Conservation (phyloP, 2,797 vertebrate genomes). For the Malacoctenus gilli region DNA sequence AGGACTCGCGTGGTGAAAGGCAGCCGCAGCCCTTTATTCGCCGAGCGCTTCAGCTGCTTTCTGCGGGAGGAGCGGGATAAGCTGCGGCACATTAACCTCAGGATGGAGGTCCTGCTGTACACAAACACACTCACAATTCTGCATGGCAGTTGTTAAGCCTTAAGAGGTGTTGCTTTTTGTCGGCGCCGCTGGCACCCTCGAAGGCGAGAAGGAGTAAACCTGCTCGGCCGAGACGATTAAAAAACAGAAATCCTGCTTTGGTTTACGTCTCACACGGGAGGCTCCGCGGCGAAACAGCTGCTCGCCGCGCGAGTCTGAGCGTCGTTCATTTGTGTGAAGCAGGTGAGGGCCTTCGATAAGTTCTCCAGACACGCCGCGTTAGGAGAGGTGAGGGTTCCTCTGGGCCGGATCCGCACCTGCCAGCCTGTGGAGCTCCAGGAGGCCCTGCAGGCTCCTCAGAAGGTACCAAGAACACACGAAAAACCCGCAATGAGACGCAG, state of each 20-base stretch:
- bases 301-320: too few relatives aligned
- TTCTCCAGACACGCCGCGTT: slow-evolving; percentile 80
- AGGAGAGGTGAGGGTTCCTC: slow-evolving; percentile 76
- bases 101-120: slow-evolving; percentile 73
- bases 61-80: slow-evolving; percentile 59
- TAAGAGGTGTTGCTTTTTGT: too few relatives aligned
- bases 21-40: slow-evolving; percentile 75
- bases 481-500: too few relatives aligned
- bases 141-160: too few relatives aligned
- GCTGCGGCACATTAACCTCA: slow-evolving; percentile 68
- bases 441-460: slow-evolving; percentile 75
- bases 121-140: background rate
- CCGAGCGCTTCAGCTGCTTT: slow-evolving; percentile 78
- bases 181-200: too few relatives aligned
- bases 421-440: slow-evolving; percentile 76
- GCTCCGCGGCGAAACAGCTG: too few relatives aligned
- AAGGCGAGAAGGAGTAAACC: too few relatives aligned
- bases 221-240: too few relatives aligned
- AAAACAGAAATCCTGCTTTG: background rate
- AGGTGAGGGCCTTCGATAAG: slow-evolving; percentile 84
- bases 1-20: slow-evolving; percentile 76
- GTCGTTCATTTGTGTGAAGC: slow-evolving; percentile 28
- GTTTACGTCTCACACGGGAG: background rate
- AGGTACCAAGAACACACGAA: too few relatives aligned
- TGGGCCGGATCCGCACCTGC: slow-evolving; percentile 70